Conservation (phyloP, 2,113 vertebrate genomes). For the Poeciliopsis turrubarensis region DNA sequence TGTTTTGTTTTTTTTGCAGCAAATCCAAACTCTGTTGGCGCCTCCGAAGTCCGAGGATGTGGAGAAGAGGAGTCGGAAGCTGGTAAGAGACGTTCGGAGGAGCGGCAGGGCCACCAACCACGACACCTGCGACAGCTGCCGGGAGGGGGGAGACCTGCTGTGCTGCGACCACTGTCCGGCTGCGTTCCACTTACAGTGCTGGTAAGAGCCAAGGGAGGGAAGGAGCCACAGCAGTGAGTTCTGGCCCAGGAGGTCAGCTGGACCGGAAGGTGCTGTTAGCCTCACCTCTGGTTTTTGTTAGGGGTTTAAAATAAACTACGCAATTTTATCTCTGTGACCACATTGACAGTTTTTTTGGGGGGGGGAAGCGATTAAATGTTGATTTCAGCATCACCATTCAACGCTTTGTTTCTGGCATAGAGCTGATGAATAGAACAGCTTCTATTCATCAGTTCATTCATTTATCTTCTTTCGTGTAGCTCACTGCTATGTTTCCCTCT, state of each 20-base stretch:
- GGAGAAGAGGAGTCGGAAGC: conserved; percentile 88
- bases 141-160: conserved; percentile 93
- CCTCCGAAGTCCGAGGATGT: conserved; percentile 93
- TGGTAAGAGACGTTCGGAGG: conserved; percentile 89
- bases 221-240: neutral
- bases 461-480: too few species aligned
- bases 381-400: neutral
- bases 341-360: neutral
- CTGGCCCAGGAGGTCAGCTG: too few species aligned
- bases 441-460: too few species aligned
- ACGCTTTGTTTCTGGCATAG: neutral
- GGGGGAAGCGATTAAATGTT: neutral
- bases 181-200: conserved; percentile 96
- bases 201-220: conserved; percentile 70
- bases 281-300: too few species aligned
- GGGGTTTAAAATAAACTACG: too few species aligned
- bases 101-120: conserved; percentile 95
- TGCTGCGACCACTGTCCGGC: conserved; percentile 97
- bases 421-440: too few species aligned
- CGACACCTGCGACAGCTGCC: conserved; percentile 96
- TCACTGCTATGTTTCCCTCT: too few species aligned
- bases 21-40: conserved; percentile 95
- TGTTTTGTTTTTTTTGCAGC: conserved; percentile 74
- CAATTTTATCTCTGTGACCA: neutral
- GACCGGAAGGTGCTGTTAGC: too few species aligned